phyloP scores from a whole-genome alignment of 2,797 vertebrate species.

The Gallinago nigripennis region DNA sequence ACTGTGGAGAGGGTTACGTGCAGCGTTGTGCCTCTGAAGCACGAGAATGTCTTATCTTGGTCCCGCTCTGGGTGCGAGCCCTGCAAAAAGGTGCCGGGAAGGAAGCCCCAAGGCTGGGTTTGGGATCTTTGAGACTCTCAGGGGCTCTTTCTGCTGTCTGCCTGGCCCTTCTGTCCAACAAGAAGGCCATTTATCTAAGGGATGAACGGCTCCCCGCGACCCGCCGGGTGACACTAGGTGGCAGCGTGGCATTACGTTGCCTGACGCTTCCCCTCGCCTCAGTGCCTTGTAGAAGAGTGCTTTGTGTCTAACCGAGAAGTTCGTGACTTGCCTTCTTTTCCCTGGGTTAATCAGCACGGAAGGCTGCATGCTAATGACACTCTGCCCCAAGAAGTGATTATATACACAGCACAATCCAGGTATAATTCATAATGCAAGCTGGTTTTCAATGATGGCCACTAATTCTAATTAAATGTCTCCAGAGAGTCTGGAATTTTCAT shows the following conservation, averaged over 20 bases:
- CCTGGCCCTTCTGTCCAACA: not conserved
- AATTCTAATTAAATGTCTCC: not conserved
- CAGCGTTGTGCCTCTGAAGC: not conserved
- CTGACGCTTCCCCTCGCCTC: not conserved
- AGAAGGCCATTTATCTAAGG: not conserved
- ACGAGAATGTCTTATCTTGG: fast-evolving
- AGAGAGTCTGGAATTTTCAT: not conserved
- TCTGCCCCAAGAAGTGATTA: not conserved
- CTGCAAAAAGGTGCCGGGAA: not conserved
- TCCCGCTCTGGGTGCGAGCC: not conserved
- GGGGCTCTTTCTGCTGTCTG: not conserved
- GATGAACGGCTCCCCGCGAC: not conserved
- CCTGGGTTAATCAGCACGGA: not conserved
- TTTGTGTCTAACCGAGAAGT: not conserved
- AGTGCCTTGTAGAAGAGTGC: fast-evolving
- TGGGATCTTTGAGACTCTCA: not conserved
- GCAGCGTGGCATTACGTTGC: conserved; percentile 10
- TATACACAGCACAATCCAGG: not conserved
- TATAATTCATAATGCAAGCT: not conserved
- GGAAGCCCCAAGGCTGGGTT: not conserved
- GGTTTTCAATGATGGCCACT: not conserved
- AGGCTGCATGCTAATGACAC: not conserved
- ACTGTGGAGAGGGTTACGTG: no score
- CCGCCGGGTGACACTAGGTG: conserved; percentile 3
- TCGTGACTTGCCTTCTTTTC: not conserved